phyloP scores from a whole-genome alignment of 2,797 vertebrate species.

The Cheirogaleus major region DNA sequence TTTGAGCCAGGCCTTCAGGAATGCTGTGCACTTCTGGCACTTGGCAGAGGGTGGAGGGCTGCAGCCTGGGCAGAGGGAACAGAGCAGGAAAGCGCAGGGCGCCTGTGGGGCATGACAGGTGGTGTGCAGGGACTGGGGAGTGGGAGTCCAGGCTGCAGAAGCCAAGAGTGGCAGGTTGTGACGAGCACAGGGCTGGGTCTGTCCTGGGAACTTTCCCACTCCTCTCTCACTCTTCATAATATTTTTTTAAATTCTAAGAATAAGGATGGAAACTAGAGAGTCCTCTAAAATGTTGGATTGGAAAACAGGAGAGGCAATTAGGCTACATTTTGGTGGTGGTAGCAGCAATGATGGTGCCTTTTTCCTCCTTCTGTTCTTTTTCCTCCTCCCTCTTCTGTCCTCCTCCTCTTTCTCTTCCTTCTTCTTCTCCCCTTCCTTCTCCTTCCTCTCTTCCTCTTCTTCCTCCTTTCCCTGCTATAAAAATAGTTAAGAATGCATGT shows the following conservation, averaged over 20 bases:
- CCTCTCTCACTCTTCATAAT: not conserved
- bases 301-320: not conserved
- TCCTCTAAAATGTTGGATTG: conserved; percentile 3
- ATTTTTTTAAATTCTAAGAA: not conserved
- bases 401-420: not conserved
- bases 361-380: not conserved
- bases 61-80: not conserved
- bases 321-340: not conserved
- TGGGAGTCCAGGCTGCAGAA: not conserved
- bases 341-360: no score
- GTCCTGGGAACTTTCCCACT: not conserved
- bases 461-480: not conserved
- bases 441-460: not conserved
- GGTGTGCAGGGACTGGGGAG: not conserved
- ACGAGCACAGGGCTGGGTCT: not conserved
- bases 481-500: conserved; percentile 59
- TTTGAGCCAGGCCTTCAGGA: conserved; percentile 43
- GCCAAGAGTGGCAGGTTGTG: not conserved
- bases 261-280: not conserved
- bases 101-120: not conserved
- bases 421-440: not conserved
- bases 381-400: not conserved
- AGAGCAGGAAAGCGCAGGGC: not conserved
- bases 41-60: not conserved
- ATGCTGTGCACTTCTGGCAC: conserved; percentile 51